Percentiles rank a stretch among this genome's conserved stretches.
Conservation (phyloP, 2,113 vertebrate species). For the Setophaga petechia region DNA sequence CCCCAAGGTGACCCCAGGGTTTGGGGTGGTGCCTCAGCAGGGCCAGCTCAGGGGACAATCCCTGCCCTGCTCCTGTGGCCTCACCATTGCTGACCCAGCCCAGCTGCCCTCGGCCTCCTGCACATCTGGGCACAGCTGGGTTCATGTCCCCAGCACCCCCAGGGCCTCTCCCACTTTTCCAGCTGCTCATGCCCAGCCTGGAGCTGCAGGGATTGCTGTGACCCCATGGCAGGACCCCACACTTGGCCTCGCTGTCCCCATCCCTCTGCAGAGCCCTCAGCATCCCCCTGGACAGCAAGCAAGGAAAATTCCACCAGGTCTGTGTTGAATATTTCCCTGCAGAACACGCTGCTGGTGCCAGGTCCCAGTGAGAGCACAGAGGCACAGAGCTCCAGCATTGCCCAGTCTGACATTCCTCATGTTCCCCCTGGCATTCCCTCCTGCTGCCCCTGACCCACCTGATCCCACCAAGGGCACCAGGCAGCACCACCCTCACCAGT, state of each 20-base stretch:
- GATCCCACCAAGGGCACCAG: background rate
- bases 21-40: background rate
- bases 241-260: rapidly evolving
- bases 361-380: background rate
- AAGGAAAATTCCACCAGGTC: background rate
- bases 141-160: background rate
- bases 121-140: background rate
- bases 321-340: background rate
- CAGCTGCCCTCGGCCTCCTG: background rate
- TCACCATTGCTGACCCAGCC: background rate
- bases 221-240: background rate
- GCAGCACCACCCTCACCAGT: background rate
- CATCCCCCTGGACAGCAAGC: background rate
- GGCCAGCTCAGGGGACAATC: background rate
- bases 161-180: background rate
- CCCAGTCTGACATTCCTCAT: background rate
- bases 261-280: background rate
- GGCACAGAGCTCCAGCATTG: background rate
- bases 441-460: rapidly evolving
- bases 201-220: background rate
- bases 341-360: background rate
- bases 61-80: background rate
- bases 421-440: background rate
- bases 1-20: background rate
- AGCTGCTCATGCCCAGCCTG: background rate